A percentile compares a stretch with the other conserved stretches of the same genome.
Evolutionary conservation across 2,113 vertebrate genomes (phyloP).

Genomic region (Montifringilla adamsi): DNA sequence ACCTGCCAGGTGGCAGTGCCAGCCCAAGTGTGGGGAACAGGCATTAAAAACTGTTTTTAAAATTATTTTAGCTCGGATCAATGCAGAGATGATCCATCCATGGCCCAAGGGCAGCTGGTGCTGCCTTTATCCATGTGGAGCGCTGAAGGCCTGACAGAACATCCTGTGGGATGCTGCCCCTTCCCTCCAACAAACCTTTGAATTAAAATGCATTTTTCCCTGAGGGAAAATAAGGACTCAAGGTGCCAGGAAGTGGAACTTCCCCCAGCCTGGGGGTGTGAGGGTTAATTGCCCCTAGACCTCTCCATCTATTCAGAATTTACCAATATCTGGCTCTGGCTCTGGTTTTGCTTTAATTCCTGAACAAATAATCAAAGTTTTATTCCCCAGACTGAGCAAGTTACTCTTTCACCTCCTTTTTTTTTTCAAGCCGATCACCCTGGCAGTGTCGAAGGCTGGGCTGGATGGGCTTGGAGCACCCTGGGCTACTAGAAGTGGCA

Average conservation of each 20-base stretch:
- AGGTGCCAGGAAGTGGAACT: background rate
- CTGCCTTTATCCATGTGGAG: background rate
- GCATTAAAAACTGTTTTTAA: background rate
- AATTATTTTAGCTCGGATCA: background rate
- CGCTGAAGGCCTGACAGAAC: background rate
- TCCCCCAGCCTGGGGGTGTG: background rate
- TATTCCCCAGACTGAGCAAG: background rate
- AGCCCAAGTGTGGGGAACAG: background rate
- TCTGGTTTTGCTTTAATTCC: background rate
- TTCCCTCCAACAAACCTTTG: background rate
- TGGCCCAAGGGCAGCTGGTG: fast-evolving
- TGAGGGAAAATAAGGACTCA: background rate
- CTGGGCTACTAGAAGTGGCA: background rate
- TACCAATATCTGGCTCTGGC: background rate
- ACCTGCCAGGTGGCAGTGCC: background rate
- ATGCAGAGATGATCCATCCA: background rate
- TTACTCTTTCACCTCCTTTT: background rate
- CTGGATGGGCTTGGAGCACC: fast-evolving
- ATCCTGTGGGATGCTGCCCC: background rate
- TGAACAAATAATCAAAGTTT: background rate
- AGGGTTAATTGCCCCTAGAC: background rate
- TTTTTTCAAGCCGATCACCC: background rate
- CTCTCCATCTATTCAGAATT: background rate
- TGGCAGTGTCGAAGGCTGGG: background rate
- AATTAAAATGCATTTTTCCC: background rate